phyloP scores from a whole-genome alignment of 2,888 invertebrate genomes.

The Acronicta leporina region DNA sequence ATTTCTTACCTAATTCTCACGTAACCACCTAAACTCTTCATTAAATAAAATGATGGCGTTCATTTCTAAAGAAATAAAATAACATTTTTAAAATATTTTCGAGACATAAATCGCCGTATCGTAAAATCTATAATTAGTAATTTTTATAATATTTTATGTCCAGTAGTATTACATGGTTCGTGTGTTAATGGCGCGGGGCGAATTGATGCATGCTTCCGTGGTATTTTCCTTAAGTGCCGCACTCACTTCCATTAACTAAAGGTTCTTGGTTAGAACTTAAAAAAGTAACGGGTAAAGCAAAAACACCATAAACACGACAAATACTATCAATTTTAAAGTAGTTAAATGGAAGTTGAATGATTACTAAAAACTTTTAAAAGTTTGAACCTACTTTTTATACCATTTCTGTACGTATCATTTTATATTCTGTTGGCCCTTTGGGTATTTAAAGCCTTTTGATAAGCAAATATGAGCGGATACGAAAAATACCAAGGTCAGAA shows the following conservation, averaged over 20 bases:
- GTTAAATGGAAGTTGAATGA: background rate
- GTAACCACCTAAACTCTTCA: too few relatives aligned
- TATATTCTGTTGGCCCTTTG: conserved; percentile 7
- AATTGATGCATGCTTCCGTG: conserved; percentile 55
- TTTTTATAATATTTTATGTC: conserved; percentile 31
- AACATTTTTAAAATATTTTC: background rate
- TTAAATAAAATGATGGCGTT: background rate
- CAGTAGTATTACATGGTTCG: conserved; percentile 23
- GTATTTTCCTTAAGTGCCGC: conserved; percentile 48
- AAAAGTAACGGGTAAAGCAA: conserved; percentile 29
- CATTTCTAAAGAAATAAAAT: background rate
- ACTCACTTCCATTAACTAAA: conserved; percentile 45
- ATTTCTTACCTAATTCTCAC: too few relatives aligned
- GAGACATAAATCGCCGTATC: conserved; percentile 27
- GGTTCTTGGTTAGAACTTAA: conserved; percentile 27
- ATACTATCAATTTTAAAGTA: conserved; percentile 33
- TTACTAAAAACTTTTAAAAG: conserved; percentile 17
- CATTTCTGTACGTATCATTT: conserved; percentile 11
- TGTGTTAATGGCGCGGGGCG: conserved; percentile 47
- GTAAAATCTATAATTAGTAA: conserved; percentile 31
- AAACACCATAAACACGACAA: conserved; percentile 25
- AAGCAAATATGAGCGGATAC: conserved; percentile 54
- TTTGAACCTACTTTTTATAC: conserved; percentile 7
- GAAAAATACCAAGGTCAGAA: conserved; percentile 66
- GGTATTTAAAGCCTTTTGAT: conserved; percentile 34